Conservation (phyloP, 2,113 vertebrate genomes). For the Pungitius pungitius region DNA sequence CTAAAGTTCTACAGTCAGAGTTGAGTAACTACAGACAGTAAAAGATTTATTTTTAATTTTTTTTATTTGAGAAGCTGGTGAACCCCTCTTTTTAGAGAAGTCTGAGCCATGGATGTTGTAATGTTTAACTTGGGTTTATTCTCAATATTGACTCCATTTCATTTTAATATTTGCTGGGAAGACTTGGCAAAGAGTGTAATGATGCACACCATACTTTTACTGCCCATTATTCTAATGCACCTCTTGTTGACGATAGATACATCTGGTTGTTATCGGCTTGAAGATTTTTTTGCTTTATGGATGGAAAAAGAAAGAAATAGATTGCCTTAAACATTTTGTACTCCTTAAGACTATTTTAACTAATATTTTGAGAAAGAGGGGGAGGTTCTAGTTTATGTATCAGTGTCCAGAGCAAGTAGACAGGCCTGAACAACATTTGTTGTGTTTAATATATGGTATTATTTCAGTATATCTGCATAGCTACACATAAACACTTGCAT, state of each 20-base stretch:
- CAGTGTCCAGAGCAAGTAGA: background rate
- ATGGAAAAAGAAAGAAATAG: background rate
- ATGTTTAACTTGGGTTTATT: constrained; percentile 9
- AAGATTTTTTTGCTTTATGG: constrained; percentile 8
- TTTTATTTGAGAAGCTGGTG: background rate
- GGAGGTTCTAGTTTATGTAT: background rate
- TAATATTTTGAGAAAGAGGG: constrained; percentile 7
- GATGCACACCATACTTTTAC: constrained; percentile 8
- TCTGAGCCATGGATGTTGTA: background rate
- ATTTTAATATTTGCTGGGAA: too few relatives aligned
- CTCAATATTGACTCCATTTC: too few relatives aligned
- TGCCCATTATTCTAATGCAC: constrained; percentile 5
- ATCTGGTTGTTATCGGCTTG: constrained; percentile 1
- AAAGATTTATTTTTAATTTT: background rate
- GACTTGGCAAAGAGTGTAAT: constrained; percentile 7
- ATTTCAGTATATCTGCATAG: background rate
- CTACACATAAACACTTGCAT: constrained; percentile 5
- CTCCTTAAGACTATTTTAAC: background rate
- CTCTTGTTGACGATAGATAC: background rate
- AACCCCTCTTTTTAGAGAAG: background rate
- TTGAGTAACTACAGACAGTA: background rate
- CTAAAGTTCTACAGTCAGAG: background rate
- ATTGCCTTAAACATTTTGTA: background rate
- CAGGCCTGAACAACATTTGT: background rate
- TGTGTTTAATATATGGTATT: background rate